Base-by-base conservation (phyloP, 2,113 vertebrate species). In the Gavialis gangeticus region DNA sequence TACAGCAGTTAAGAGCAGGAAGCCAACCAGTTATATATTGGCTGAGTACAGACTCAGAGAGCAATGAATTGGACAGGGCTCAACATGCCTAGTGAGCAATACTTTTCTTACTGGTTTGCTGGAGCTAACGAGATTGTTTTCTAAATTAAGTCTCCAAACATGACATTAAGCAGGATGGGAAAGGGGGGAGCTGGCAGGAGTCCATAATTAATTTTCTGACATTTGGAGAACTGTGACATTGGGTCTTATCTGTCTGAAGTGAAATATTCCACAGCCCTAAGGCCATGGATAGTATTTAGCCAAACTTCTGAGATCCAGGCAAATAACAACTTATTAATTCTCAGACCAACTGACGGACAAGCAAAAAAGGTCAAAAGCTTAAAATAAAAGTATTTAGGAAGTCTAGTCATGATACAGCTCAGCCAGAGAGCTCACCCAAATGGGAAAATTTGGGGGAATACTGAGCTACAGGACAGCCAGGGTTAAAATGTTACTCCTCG, bases 221-320 rank as follows among this genome's bases (percentile, higher is more conserved):
- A 91, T 95, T 94, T 96, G 93, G 89, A 94, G 91, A 90, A 84
- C 93, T 95, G 94, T 96, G 96, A 90, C 95, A 89, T 64, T 67
- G 90, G 94, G 77, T 75, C 84, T 83, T 85, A 19, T 84, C 89
- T 89, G 86, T 10, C 91, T 93, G 78, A 16, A 90, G 58, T 79
- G 81, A 92, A 96, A 90, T 67, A 81, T 77, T 66, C 57, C 66
- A 30, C 6, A 62, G 78, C 88, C 93, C 86, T 59, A 17, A 92
- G 92, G 93, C 92, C 82, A 73, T 22, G 3, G 82, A 82, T 62
- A 95, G 75, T 54, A 56, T 89, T 93, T 89, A 87, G 87, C 77
- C 92, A 89, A 59, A 16, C 87, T 83, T 85, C 89, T 93, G 92
- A 91, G 71, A 89, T 0, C 85, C 89, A 92, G 85, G 85, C 30